Base-by-base conservation (phyloP, 2,888 invertebrate species). In the Pyralis farinalis region DNA sequence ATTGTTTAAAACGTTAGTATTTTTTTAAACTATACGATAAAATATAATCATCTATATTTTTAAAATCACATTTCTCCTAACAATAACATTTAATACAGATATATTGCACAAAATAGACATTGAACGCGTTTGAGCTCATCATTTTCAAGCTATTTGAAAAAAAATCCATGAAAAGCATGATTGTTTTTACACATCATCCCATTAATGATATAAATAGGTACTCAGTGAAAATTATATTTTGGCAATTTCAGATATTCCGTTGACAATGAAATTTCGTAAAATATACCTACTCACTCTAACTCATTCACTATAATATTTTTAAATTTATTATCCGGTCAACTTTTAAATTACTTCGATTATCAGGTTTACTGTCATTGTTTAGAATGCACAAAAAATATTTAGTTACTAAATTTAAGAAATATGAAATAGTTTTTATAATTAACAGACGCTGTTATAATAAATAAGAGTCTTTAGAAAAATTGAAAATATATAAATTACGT, bases 41-140 rank as follows among this genome's bases (percentile, higher is more conserved):
- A 82, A 71, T 73, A 77, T 79, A 81, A 75, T 71, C 71, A 75
- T 80, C 84, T 85, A 86, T 85, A 78, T 75, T 71, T 70, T 76
- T 83, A 84, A 84, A 87, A 87, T 87, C 87, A 87, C 87, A 87
- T 79, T 86, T 84, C 66, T 76, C 85, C 85, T 86, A 87, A 79
- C 68, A 72, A 67, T 82, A 83, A 85, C 81, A 79, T 80, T 76
- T 66, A 73, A 58, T 65, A 63, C 58, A 60, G 47, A 46, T 58
- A 76, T 79, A 76, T 80, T 83, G 83, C 84, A 83, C 73, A 74
- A 73, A 76, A 73, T 79, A 84, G 74, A 84, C 81, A 84, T 63
- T 63, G 71, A 83, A 32, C 22, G 33, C 35, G 34, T 39, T 40
- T 35, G 33, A 42, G 34, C 33, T 29, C 32, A 38, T 28, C 22